Evolutionary conservation across 2,113 vertebrate species (phyloP).

Genomic region (Cynopterus brachyotis): DNA sequence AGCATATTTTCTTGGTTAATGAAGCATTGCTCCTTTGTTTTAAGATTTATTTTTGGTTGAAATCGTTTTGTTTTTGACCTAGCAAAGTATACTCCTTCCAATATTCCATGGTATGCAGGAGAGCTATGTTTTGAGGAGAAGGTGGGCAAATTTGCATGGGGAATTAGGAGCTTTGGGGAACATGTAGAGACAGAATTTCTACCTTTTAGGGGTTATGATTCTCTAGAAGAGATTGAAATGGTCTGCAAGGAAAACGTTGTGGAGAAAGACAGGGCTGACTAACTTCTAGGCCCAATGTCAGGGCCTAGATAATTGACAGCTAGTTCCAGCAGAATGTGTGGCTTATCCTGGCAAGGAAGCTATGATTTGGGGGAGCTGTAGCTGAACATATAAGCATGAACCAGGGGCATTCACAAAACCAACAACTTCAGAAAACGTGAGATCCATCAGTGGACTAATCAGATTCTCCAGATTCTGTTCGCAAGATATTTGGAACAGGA

Average conservation of each 20-base stretch:
- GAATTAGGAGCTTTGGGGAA: background rate
- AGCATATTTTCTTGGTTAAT: background rate
- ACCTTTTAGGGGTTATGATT: background rate
- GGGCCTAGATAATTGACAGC: background rate
- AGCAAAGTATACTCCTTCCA: background rate
- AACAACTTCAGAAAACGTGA: background rate
- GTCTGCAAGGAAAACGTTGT: background rate
- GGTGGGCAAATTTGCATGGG: background rate
- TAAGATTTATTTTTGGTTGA: background rate
- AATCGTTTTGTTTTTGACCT: background rate
- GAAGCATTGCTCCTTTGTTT: background rate
- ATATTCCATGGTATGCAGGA: background rate
- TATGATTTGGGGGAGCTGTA: background rate
- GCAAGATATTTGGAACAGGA: background rate
- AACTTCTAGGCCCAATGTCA: background rate
- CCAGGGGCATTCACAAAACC: background rate
- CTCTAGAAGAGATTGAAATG: background rate
- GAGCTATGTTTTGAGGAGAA: background rate
- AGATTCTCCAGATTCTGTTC: background rate
- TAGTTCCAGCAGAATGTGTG: background rate
- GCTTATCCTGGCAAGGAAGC: background rate
- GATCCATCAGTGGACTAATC: background rate
- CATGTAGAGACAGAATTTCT: background rate
- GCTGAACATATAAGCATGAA: background rate
- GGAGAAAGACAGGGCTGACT: background rate